Evolutionary conservation across 2,797 vertebrate genomes (phyloP), one percentile per base, ranked within the genome.

Genomic region (Intellagama lesueurii): DNA sequence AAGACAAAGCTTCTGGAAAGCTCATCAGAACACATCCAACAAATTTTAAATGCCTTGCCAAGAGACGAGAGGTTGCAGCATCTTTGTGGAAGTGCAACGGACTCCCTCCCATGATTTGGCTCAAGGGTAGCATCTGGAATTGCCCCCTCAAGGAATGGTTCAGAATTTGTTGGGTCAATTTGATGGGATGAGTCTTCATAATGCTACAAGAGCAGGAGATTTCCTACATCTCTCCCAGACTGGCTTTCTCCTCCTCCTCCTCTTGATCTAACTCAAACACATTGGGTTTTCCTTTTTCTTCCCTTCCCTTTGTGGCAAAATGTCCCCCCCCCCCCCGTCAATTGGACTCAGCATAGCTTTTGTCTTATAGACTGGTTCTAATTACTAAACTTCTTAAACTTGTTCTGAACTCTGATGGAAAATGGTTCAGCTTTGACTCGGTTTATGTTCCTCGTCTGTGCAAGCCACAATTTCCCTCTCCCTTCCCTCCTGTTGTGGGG

Each of bases 381-480:
- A 91, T 91, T 78, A 86, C 64, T 44, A 17, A 84, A 12, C 35
- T 35, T 16, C 32, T 9, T 81, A 85, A 85, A 85, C 83, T 35
- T 56, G 81, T 81, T 56, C 19, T 86, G 87, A 82, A 47, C 47
- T 30, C 72, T 17, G 87, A 69, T 60, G 28, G 56, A 88, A 85
- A 35, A 56, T 9, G 11, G 47, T 86, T 69, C 49, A 35, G 70
- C 70, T 68, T 4, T 44, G 75, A 64, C 64, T 70, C n/a, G 47
- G 52, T 79, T 49, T 4, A n/a, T 47, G 28, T 85, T 72, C 66
- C 47, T 35, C 73, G 49, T 81, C 22, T 30, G 22, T 64, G 30
- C 64, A 44, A 80, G 32, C 60, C 60, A 64, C 68, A n/a, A 30
- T 0, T 5, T 16, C 8, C 66, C 11, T 22, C 56, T 26, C 12